These are phyloP conservation scores for Passer montanus DNA, from an alignment of 2,113 vertebrate genomes.

Conservation along the genomic window DNA sequence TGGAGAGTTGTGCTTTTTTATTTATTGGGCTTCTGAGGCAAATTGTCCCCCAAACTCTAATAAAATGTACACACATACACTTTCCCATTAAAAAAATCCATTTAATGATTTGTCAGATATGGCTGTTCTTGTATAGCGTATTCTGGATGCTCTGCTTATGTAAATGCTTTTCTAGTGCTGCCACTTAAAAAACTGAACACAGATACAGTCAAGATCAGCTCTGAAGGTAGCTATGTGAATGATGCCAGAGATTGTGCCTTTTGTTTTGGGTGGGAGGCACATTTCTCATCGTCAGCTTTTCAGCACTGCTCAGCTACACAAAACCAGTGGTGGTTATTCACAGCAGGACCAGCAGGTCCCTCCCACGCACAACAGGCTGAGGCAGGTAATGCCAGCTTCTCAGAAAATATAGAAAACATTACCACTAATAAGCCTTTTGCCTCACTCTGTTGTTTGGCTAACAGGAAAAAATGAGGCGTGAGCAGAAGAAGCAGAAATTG, in stretches of 20 bases:
- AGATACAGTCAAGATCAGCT: neutral
- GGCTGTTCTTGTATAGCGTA: neutral
- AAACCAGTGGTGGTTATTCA: neutral
- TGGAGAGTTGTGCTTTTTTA: constrained; percentile 5
- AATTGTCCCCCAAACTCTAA: neutral
- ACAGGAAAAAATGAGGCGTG: neutral
- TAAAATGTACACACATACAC: neutral
- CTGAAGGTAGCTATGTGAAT: neutral
- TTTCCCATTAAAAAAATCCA: neutral
- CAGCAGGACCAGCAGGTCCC: constrained; percentile 16
- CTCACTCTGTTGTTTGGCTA: neutral
- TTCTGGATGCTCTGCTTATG: neutral
- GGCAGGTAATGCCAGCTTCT: neutral
- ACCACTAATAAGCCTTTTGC: neutral
- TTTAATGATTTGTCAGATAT: neutral
- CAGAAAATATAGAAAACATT: neutral
- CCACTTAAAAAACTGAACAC: neutral
- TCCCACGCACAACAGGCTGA: neutral
- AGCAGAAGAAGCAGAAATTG: neutral
- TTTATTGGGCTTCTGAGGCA: neutral
- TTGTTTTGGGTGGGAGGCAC: neutral
- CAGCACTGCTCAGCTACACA: neutral
- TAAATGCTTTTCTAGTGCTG: neutral
- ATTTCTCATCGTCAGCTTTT: neutral
- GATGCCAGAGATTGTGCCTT: neutral